Conservation (phyloP, 2,888 invertebrate genomes). For the Apeira syringaria region DNA sequence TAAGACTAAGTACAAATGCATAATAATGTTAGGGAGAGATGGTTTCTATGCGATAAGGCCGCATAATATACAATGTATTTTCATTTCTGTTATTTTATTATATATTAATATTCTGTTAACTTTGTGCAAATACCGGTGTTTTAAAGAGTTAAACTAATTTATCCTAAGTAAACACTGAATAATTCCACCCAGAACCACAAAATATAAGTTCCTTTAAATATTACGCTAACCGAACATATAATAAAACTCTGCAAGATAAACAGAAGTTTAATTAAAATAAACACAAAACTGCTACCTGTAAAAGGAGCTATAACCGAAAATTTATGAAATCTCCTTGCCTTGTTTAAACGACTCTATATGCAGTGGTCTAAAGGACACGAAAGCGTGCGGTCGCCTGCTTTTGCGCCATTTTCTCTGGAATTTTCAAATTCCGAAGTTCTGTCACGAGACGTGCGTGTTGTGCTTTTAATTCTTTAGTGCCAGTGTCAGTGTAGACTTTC, state of each 20-base stretch:
- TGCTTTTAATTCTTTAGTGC: conserved; percentile 14
- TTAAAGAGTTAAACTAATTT: no score
- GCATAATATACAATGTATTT: no score
- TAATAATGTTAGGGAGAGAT: no score
- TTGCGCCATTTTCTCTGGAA: conserved; percentile 2
- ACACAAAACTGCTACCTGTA: conserved; percentile 6
- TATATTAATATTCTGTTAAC: no score
- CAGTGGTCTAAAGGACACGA: conserved; percentile 8
- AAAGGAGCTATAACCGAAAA: conserved; percentile 1
- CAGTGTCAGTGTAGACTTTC: conserved; percentile 7
- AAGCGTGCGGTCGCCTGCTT: conserved; percentile 11
- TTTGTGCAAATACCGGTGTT: no score
- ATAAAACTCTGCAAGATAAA: conserved; percentile 12
- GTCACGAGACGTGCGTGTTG: conserved; percentile 20
- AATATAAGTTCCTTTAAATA: no score
- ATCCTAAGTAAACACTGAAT: no score
- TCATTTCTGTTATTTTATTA: no score
- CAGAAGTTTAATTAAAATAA: conserved; percentile 16
- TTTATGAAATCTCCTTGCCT: conserved; percentile 8
- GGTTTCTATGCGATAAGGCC: no score
- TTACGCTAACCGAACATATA: conserved; percentile 6
- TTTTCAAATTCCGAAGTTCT: conserved; percentile 17
- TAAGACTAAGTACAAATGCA: no score
- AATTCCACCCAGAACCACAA: no score
- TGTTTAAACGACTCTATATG: conserved; percentile 4